Evolutionary conservation across 2,113 vertebrate genomes (phyloP).

Genomic region (Leptodactylus fuscus): DNA sequence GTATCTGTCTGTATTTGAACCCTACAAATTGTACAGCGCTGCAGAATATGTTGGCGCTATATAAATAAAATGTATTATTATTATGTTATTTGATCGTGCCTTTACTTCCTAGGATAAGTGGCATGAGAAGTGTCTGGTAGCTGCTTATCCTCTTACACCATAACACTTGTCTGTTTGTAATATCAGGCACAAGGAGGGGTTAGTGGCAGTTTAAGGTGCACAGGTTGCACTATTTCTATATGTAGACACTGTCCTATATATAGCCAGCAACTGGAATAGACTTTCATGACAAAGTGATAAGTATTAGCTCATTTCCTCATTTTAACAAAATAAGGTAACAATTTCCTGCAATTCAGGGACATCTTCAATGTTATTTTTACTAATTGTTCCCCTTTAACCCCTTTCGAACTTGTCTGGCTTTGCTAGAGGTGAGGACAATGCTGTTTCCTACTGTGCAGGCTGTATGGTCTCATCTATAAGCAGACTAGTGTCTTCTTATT

Average conservation of each 20-base stretch:
- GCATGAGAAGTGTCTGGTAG: background rate
- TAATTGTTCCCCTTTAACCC: slow-evolving; percentile 33
- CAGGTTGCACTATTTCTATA: background rate
- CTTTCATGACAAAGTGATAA: background rate
- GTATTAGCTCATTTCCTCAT: slow-evolving; percentile 22
- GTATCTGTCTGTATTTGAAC: background rate
- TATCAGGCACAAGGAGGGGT: background rate
- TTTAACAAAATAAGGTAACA: background rate
- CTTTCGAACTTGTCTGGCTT: slow-evolving; percentile 24
- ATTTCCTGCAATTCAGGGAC: background rate
- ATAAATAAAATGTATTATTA: too few relatives aligned
- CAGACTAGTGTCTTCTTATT: background rate
- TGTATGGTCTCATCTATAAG: background rate
- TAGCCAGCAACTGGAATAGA: background rate
- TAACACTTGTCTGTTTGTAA: background rate
- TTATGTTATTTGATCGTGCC: too few relatives aligned
- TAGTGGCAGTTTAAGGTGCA: background rate
- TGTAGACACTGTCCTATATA: background rate
- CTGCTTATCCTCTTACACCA: background rate
- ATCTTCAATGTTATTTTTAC: slow-evolving; percentile 27
- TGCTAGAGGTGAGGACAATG: slow-evolving; percentile 9
- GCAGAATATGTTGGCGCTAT: too few relatives aligned
- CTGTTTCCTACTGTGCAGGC: background rate
- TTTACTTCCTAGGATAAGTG: background rate
- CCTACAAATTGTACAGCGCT: too few relatives aligned